These are phyloP conservation scores for Cuculus canorus DNA, from an alignment of 2,797 vertebrate genomes.

Conservation along the genomic window DNA sequence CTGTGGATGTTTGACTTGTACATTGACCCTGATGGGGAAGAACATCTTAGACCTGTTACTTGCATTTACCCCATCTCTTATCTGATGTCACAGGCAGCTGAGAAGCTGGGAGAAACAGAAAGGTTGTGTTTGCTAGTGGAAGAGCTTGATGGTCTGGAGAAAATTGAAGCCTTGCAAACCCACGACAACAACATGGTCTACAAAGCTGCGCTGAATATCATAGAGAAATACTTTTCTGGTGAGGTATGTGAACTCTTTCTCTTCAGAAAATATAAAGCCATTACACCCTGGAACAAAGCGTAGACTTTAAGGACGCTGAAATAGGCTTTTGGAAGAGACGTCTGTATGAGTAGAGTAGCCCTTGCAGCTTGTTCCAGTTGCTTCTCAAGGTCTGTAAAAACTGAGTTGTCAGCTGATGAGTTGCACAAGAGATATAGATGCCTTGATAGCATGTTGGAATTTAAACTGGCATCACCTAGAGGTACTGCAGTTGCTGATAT, in stretches of 20 bases:
- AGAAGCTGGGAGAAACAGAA: constrained; percentile 83
- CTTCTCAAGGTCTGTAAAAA: not conserved
- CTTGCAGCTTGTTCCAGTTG: not conserved
- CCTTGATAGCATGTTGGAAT: constrained; percentile 51
- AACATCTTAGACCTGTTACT: not conserved
- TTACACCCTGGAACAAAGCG: not conserved
- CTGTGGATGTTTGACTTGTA: not conserved
- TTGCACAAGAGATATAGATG: not conserved
- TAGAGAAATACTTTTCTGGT: constrained; percentile 85
- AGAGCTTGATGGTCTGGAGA: constrained; percentile 86
- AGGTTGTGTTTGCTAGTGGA: constrained; percentile 86
- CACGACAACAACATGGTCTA: constrained; percentile 86
- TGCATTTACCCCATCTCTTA: not conserved
- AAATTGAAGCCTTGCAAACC: constrained; percentile 87
- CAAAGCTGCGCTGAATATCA: constrained; percentile 81
- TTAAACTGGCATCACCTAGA: constrained; percentile 42
- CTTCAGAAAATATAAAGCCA: not conserved
- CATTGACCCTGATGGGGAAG: not conserved
- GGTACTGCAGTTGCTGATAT: constrained; percentile 33
- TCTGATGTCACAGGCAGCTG: constrained; percentile 78
- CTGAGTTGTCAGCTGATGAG: not conserved
- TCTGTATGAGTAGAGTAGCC: not conserved
- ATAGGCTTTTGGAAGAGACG: not conserved
- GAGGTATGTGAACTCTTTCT: constrained; percentile 76
- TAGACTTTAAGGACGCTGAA: not conserved